phyloP scores from a whole-genome alignment of 2,797 vertebrate species.

The Numenius phaeopus region DNA sequence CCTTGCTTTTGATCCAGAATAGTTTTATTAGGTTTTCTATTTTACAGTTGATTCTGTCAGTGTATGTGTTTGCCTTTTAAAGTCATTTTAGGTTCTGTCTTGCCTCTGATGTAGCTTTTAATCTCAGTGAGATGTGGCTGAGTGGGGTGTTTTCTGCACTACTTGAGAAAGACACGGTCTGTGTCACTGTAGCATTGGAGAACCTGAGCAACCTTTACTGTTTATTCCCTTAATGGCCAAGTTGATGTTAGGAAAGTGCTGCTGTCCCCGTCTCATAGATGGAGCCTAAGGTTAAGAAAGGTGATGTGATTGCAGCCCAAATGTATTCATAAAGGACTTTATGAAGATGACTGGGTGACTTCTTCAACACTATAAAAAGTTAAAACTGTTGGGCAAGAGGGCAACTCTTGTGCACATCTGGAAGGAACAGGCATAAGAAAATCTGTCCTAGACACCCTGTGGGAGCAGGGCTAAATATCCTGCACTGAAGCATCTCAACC shows the following conservation, averaged over 20 bases:
- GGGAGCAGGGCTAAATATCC: neutral
- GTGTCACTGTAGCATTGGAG: neutral
- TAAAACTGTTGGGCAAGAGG: neutral
- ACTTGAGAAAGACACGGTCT: neutral
- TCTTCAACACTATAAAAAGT: neutral
- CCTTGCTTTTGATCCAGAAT: neutral
- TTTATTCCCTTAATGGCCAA: neutral
- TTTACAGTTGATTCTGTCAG: neutral
- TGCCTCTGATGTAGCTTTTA: neutral
- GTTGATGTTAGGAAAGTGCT: neutral
- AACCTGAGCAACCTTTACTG: neutral
- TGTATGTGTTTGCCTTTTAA: neutral
- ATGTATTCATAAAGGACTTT: neutral
- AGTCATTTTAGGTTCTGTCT: neutral
- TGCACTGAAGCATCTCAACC: neutral
- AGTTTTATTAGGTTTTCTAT: neutral
- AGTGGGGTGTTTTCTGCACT: neutral
- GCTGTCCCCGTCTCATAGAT: neutral
- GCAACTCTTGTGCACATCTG: neutral
- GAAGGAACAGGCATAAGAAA: neutral
- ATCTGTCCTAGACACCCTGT: neutral
- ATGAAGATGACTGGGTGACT: neutral
- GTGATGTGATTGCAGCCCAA: neutral
- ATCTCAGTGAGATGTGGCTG: neutral
- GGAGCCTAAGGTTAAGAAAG: neutral